These are phyloP conservation scores for Lordiphosa mommai DNA, from an alignment of 1,140 invertebrate species.

Conservation along the genomic window DNA sequence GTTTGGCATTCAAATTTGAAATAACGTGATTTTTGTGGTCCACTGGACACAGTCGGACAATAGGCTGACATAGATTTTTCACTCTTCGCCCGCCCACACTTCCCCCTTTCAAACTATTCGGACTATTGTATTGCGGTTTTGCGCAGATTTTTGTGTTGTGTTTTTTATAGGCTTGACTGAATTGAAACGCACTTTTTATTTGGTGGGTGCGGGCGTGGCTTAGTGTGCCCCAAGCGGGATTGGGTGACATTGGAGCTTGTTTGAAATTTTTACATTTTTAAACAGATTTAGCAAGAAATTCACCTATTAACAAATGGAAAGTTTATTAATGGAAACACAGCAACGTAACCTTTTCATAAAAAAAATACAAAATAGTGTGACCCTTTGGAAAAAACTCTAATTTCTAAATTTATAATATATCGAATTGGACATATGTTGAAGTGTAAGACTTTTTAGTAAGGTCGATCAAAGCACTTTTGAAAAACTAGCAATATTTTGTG, in stretches of 20 bases:
- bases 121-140: conserved; percentile 71
- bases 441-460: no score
- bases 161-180: conserved; percentile 51
- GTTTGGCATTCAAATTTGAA: conserved; percentile 70
- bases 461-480: no score
- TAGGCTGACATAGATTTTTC: conserved; percentile 57
- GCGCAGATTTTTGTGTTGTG: conserved; percentile 47
- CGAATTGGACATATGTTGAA: no score
- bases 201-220: conserved; percentile 33
- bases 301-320: no score
- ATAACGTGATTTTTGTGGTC: conserved; percentile 76
- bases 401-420: no score
- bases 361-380: no score
- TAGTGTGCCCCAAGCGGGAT: conserved; percentile 1
- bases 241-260: conserved; percentile 11
- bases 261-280: no score
- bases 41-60: conserved; percentile 23
- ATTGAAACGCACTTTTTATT: conserved; percentile 60
- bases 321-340: no score
- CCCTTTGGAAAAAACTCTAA: no score
- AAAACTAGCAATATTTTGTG: no score
- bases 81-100: neutral
- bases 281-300: no score
- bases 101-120: conserved; percentile 16
- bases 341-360: no score